phyloP scores from a whole-genome alignment of 2,888 invertebrate genomes.

The Phaedon cochleariae region DNA sequence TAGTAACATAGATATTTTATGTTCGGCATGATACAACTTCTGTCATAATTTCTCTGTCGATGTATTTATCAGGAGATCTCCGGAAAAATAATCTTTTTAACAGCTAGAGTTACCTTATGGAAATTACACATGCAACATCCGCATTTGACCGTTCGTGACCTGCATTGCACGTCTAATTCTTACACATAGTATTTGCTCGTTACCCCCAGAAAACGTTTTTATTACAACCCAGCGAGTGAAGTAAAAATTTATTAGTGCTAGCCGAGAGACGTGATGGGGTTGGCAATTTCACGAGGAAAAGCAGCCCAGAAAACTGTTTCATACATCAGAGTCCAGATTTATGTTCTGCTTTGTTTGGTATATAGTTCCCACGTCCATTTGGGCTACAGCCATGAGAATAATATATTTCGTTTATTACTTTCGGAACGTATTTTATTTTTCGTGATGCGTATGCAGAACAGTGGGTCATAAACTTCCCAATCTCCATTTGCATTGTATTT shows the following conservation, averaged over 20 bases:
- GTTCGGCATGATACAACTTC: no score
- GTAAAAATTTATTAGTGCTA: slow-evolving; percentile 59
- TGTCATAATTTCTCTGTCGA: no score
- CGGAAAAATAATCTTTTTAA: neutral
- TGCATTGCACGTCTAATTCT: neutral
- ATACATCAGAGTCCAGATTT: slow-evolving; percentile 48
- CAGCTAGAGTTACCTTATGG: neutral
- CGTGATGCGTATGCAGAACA: neutral
- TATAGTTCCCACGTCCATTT: slow-evolving; percentile 27
- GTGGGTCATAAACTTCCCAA: neutral
- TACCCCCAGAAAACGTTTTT: slow-evolving; percentile 52
- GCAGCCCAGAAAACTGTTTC: slow-evolving; percentile 26
- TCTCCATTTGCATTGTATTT: neutral
- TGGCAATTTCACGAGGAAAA: slow-evolving; percentile 50
- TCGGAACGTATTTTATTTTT: slow-evolving; percentile 2
- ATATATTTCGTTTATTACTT: slow-evolving; percentile 19
- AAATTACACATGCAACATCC: neutral
- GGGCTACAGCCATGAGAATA: slow-evolving; percentile 29
- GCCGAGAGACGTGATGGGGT: slow-evolving; percentile 53
- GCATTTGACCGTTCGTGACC: neutral
- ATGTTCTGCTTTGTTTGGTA: slow-evolving; percentile 31
- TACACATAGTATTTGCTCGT: neutral
- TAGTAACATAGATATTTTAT: no score
- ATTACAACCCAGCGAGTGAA: slow-evolving; percentile 46
- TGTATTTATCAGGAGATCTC: neutral